Base-by-base conservation (phyloP, 2,113 vertebrate genomes). In the Ptilonorhynchus violaceus region DNA sequence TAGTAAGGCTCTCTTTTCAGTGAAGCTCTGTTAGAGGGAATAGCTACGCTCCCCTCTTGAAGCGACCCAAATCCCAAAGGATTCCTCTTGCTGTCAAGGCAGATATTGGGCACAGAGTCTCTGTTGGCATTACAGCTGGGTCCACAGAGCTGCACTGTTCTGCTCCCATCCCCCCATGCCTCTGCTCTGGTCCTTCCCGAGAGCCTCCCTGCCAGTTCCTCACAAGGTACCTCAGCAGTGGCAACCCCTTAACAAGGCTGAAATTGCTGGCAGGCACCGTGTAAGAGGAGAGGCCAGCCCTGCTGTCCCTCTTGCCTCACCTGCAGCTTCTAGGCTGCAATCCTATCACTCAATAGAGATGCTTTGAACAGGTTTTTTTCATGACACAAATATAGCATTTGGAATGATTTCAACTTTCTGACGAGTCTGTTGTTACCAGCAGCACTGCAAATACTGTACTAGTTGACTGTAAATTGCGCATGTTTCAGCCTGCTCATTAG, bases 211-310 rank as follows among this genome's bases (percentile, higher is more conserved):
- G 28, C 3, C 0, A 0, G 21, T 3, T 84, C 35, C 47, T 91
- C 39, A 27, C 7, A 7, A 66, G 24, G 16, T 23, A 21, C 23
- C 24, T 35, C 2, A 3, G 42, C 1, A 4, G 35, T 10, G 24
- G 52, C 11, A 41, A n/a, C 20, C 8, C 35, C n/a, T 39, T 18
- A 46, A 9, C 19, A 58, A 69, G 39, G 37, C 35, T 66, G 75
- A 27, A 35, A 0, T 5, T 22, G 33, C 58, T 6, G 2, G 20
- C 86, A 68, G 58, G 49, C 39, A 7, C 23, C 1, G 0, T 0
- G 1, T 27, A 22, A 52, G 42, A 52, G 41, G 7, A 64, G 28
- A 69, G 24, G 9, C 35, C 10, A 82, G 15, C 24, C 49, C 75
- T 1, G 0, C 56, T 44, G 15, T 75, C 37, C n/a, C 53, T 58